phyloP scores from a whole-genome alignment of 2,113 vertebrate genomes.

The Epinephelus moara region DNA sequence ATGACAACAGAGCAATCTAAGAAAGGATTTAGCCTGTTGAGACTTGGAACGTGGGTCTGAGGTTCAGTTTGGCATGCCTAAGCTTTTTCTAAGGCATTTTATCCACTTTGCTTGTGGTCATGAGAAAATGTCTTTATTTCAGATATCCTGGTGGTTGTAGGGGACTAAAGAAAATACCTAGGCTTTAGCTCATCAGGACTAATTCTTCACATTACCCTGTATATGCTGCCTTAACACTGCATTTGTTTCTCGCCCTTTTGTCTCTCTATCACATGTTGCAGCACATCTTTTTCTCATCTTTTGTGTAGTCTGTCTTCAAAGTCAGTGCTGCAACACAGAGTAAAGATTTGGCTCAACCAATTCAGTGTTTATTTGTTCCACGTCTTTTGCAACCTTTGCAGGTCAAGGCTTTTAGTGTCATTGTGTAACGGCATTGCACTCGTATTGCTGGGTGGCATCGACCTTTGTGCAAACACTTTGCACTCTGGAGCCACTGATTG shows the following conservation, averaged over 20 bases:
- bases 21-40: conserved; percentile 30
- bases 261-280: conserved; percentile 37
- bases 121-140: background rate
- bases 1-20: conserved; percentile 34
- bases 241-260: background rate
- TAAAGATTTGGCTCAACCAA: conserved; percentile 12
- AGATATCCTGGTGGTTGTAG: background rate
- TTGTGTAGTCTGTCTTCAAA: background rate
- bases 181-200: background rate
- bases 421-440: conserved; percentile 44
- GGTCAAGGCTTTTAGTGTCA: conserved; percentile 28
- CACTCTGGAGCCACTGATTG: conserved; percentile 45
- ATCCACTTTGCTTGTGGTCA: background rate
- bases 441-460: conserved; percentile 35
- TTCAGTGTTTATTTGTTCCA: conserved; percentile 22
- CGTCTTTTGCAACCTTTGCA: conserved; percentile 6
- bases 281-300: background rate
- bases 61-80: conserved; percentile 12
- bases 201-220: background rate
- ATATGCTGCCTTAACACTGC: background rate
- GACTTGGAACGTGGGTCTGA: background rate
- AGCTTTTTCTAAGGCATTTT: conserved; percentile 12
- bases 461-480: conserved; percentile 13
- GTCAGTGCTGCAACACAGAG: background rate
- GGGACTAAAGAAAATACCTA: background rate